These are phyloP conservation scores for Periparus ater DNA, from an alignment of 2,797 vertebrate species.

Conservation along the genomic window DNA sequence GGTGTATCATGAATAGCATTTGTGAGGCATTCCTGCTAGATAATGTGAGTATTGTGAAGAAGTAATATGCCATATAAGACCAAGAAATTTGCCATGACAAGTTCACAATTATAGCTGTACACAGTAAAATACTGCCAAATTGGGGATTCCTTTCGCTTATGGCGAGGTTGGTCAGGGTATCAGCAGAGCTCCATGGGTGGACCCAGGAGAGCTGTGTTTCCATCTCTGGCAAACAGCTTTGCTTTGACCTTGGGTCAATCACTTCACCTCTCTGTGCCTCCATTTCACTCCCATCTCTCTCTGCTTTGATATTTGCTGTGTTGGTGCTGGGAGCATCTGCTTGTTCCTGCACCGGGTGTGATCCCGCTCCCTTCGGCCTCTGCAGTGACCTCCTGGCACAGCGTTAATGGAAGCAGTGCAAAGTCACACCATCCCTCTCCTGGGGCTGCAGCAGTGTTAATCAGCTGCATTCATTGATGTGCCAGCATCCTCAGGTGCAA, in stretches of 20 bases:
- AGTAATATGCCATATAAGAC: background rate
- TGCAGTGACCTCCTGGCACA: background rate
- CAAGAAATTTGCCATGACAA: background rate
- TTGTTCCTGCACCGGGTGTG: background rate
- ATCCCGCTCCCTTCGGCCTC: background rate
- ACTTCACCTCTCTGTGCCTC: background rate
- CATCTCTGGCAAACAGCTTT: background rate
- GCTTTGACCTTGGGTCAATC: background rate
- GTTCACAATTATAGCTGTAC: background rate
- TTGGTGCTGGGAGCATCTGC: background rate
- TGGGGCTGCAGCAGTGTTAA: background rate
- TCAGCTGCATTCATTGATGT: background rate
- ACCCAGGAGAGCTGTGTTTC: background rate
- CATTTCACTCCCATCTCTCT: background rate
- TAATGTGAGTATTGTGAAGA: background rate
- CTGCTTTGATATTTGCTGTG: background rate
- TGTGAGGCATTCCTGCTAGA: background rate
- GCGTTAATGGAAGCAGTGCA: background rate
- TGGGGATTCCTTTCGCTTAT: rapidly evolving
- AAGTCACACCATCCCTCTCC: background rate
- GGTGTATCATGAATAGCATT: conserved; percentile 12
- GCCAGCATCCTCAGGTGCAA: background rate
- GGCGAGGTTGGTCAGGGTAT: rapidly evolving
- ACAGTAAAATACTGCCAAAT: background rate
- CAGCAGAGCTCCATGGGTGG: rapidly evolving